Conservation (phyloP, 2,113 vertebrate genomes). For the Protomyctophum bolini region DNA sequence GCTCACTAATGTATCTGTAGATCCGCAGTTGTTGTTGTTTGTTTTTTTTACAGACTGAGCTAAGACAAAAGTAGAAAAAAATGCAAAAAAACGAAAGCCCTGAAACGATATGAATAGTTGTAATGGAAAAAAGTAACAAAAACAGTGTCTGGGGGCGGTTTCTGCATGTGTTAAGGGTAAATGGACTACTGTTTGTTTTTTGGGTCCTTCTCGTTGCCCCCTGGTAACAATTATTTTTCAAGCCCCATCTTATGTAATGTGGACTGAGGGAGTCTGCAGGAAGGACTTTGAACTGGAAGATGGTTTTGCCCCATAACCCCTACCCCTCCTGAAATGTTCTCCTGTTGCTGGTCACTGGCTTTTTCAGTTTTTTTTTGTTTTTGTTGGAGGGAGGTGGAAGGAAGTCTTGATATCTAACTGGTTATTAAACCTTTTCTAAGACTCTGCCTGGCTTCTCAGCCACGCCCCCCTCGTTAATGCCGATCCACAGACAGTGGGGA, state of each 20-base stretch:
- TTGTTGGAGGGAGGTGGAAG: constrained; percentile 43
- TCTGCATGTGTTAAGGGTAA: constrained; percentile 79
- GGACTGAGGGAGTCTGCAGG: constrained; percentile 74
- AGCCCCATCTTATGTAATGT: constrained; percentile 71
- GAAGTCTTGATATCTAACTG: constrained; percentile 73
- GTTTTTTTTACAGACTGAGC: constrained; percentile 60
- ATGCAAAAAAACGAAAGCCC: constrained; percentile 52
- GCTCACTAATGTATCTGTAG: constrained; percentile 68
- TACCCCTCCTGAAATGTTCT: constrained; percentile 47
- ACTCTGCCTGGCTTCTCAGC: constrained; percentile 51
- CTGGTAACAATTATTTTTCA: constrained; percentile 50
- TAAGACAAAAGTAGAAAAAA: constrained; percentile 42
- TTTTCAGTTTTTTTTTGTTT: constrained; percentile 18
- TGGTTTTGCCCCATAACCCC: constrained; percentile 65
- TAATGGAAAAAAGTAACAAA: constrained; percentile 29
- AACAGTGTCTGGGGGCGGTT: constrained; percentile 74
- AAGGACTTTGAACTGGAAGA: constrained; percentile 83
- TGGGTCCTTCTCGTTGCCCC: constrained; percentile 49
- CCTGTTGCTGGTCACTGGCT: constrained; percentile 82
- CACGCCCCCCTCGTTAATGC: constrained; percentile 48
- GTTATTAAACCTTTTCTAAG: constrained; percentile 70
- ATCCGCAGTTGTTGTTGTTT: constrained; percentile 66
- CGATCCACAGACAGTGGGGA: constrained; percentile 76
- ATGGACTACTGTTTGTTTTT: constrained; percentile 80
- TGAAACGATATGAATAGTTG: constrained; percentile 72